Evolutionary conservation across 1,140 invertebrate species (phyloP), one percentile per base, ranked within the genome.

Genomic region (Forficula auricularia): DNA sequence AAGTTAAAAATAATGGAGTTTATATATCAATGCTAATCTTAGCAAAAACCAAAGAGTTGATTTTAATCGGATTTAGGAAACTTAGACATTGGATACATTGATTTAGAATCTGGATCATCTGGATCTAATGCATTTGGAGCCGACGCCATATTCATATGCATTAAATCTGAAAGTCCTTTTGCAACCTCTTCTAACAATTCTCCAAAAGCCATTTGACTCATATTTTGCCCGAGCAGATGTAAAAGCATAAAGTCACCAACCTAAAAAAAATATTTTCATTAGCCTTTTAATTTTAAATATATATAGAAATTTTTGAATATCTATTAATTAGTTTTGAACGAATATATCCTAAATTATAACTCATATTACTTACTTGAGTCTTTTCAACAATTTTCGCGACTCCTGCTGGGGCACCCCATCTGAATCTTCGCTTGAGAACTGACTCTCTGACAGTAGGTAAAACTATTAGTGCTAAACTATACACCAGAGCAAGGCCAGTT

Each of bases 191-290:
- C 65, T 49, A 88, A 53, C 42, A 85, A 70, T 52, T 86, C 82
- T 27, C 73, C 74, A 58, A 83, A 86, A 15, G 77, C 67, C 63
- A 79, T 70, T 52, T 82, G 66, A 53, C 82, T 85, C 64, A 88
- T 73, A 57, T 90, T 90, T 57, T 88, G 83, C 19, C 82, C 80
- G 8, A 89, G 60, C 27, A 88, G 60, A 53, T 85, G 81, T 22
- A 89, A 60, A 36, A 90, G 60, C 33, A 88, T 67, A 61, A 86
- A 89, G 54, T 89, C 84, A 19, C 84, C 83, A 49, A 88, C 75
- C 77, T 83, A 57, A 32, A 63, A 62, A 46, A 46, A 34, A 38
- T 43, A 43, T 43, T 15, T 14, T 20, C 40, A 37, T 42, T 27
- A 6, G 22, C 10, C 10, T 27, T 4, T 27, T n/a, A n/a, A n/a